Conservation (phyloP, 2,888 invertebrate species). For the Drosophila atroscutellata region DNA sequence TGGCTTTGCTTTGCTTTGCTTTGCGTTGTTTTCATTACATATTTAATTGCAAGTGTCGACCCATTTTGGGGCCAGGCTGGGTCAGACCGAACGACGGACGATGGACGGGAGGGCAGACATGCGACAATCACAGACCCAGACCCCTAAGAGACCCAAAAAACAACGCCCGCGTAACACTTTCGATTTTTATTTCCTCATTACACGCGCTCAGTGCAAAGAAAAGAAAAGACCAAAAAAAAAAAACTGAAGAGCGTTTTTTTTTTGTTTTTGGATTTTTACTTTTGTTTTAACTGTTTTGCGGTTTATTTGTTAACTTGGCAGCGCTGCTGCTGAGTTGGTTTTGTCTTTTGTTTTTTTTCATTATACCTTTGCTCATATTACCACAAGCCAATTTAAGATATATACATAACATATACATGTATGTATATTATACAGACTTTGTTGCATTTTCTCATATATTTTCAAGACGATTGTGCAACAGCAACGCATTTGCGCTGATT, state of each 20-base stretch:
- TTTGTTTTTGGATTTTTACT: conserved; percentile 31
- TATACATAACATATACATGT: conserved; percentile 2
- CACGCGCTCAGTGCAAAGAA: conserved; percentile 43
- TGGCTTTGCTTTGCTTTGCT: conserved; percentile 2
- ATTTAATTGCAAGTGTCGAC: conserved; percentile 70
- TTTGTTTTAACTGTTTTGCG: conserved; percentile 11
- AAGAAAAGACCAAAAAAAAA: conserved; percentile 20
- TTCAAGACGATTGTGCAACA: conserved; percentile 50
- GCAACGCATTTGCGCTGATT: conserved; percentile 41
- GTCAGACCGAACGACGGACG: conserved; percentile 42
- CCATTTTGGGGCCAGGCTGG: conserved; percentile 48
- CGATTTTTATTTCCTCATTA: conserved; percentile 72
- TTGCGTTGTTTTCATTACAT: conserved; percentile 43
- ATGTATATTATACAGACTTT: conserved; percentile 22
- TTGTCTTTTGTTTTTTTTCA: conserved; percentile 56
- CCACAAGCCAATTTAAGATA: conserved; percentile 23
- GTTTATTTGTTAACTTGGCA: conserved; percentile 29
- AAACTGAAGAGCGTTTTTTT: conserved; percentile 48
- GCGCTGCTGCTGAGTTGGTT: conserved; percentile 21
- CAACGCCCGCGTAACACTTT: conserved; percentile 75
- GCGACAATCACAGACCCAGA: conserved; percentile 26
- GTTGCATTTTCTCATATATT: conserved; percentile 35
- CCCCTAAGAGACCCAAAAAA: conserved; percentile 34
- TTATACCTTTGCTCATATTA: conserved; percentile 43
- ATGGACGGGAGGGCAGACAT: neutral